phyloP scores from a whole-genome alignment of 2,113 vertebrate species.

The Protobothrops mucrosquamatus region DNA sequence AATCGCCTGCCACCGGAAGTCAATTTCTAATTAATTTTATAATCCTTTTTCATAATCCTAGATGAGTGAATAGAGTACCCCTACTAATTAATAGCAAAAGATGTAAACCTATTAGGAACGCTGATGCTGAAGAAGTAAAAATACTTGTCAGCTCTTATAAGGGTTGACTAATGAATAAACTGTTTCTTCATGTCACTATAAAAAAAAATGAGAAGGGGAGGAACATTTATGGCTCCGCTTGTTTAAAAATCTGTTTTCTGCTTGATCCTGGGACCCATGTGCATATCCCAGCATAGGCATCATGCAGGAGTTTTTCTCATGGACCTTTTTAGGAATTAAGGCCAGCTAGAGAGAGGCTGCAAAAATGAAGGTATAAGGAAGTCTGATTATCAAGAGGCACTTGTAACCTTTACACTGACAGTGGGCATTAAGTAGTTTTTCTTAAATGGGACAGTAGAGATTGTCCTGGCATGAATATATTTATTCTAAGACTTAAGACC shows the following conservation, averaged over 20 bases:
- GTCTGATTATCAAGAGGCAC: background rate
- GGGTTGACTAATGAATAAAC: background rate
- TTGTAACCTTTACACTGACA: background rate
- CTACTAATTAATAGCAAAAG: background rate
- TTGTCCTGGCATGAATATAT: background rate
- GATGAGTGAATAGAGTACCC: background rate
- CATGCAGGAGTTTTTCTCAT: background rate
- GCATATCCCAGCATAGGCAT: background rate
- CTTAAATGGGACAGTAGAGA: background rate
- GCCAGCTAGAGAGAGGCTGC: background rate
- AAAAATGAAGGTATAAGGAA: background rate
- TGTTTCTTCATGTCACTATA: background rate
- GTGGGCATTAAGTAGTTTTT: background rate
- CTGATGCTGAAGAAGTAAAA: background rate
- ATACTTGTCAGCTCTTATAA: background rate
- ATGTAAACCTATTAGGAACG: background rate
- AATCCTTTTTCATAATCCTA: background rate
- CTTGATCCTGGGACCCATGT: background rate
- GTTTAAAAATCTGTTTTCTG: background rate
- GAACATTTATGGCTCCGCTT: background rate
- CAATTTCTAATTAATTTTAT: background rate
- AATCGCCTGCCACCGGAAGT: no score
- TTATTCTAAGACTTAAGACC: background rate
- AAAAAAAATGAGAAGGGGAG: background rate
- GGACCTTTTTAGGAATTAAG: background rate